Percentiles rank a stretch among this genome's conserved stretches.
phyloP scores from a whole-genome alignment of 2,888 invertebrate genomes.

The Xanthorhoe spadicearia region DNA sequence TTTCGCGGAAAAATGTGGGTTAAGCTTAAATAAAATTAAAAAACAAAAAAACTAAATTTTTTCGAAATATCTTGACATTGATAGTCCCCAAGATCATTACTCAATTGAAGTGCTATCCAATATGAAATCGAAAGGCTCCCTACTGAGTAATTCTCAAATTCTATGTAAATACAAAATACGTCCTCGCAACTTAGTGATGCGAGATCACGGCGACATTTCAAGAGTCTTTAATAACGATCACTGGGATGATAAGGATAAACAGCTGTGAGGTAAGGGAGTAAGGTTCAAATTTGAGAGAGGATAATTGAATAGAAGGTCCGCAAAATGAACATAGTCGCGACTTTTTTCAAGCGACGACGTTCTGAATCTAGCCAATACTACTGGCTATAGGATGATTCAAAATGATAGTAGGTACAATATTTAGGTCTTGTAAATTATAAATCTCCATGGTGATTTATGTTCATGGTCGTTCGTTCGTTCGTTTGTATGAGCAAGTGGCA shows the following conservation, averaged over 20 bases:
- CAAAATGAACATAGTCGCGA: conserved; percentile 80
- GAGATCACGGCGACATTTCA: conserved; percentile 71
- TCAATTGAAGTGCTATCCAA: conserved; percentile 29
- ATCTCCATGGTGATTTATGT: too few relatives aligned
- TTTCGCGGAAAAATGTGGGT: too few relatives aligned
- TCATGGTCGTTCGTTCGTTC: too few relatives aligned
- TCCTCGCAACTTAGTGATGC: conserved; percentile 74
- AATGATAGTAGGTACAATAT: background rate
- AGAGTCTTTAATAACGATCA: conserved; percentile 64
- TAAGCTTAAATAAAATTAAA: too few relatives aligned
- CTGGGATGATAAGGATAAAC: conserved; percentile 42
- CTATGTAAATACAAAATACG: conserved; percentile 65
- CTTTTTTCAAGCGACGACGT: conserved; percentile 71
- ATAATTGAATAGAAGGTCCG: conserved; percentile 57
- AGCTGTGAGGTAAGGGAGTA: conserved; percentile 37
- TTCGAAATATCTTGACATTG: background rate
- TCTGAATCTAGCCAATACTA: conserved; percentile 80
- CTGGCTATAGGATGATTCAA: conserved; percentile 60
- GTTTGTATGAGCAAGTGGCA: too few relatives aligned
- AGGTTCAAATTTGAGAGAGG: conserved; percentile 40
- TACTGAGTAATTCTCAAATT: conserved; percentile 50
- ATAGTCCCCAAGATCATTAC: conserved; percentile 27
- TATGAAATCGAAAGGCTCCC: conserved; percentile 34
- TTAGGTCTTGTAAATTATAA: background rate
- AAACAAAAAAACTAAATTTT: too few relatives aligned